Conservation (phyloP, 2,888 invertebrate genomes). For the Eilema caniola region DNA sequence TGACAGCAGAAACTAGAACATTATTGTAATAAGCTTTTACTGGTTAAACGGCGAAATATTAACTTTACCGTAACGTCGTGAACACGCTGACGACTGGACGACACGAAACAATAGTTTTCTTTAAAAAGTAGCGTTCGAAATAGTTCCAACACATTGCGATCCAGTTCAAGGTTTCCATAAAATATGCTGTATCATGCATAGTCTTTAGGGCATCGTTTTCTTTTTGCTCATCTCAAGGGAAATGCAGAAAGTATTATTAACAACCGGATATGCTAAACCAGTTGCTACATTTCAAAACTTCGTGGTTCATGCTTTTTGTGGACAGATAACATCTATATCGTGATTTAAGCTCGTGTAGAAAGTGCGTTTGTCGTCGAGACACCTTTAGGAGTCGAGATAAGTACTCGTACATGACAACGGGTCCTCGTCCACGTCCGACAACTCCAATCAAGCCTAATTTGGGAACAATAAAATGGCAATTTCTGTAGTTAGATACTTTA, state of each 20-base stretch:
- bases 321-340: slow-evolving; percentile 50
- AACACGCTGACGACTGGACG: slow-evolving; percentile 57
- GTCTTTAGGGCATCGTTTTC: slow-evolving; percentile 23
- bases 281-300: slow-evolving; percentile 30
- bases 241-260: slow-evolving; percentile 22
- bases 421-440: slow-evolving; percentile 55
- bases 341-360: slow-evolving; percentile 61
- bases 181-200: slow-evolving; percentile 37
- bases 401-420: slow-evolving; percentile 51
- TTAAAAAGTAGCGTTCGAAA: slow-evolving; percentile 36
- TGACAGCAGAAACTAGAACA: slow-evolving; percentile 26
- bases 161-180: slow-evolving; percentile 51
- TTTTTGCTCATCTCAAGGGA: slow-evolving; percentile 16
- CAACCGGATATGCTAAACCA: slow-evolving; percentile 21
- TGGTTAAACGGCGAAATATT: slow-evolving; percentile 32
- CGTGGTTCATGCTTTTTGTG: slow-evolving; percentile 27
- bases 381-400: slow-evolving; percentile 51
- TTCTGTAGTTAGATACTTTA: slow-evolving; percentile 48
- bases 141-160: slow-evolving; percentile 46
- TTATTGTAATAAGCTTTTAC: slow-evolving; percentile 27
- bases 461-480: slow-evolving; percentile 58
- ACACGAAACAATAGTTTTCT: slow-evolving; percentile 60
- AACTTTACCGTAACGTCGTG: slow-evolving; percentile 48
- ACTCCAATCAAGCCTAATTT: slow-evolving; percentile 61
- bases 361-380: slow-evolving; percentile 53